Evolutionary conservation across 2,888 invertebrate genomes (phyloP), one percentile per base, ranked within the genome.

Genomic region (Fragum whitleyi): DNA sequence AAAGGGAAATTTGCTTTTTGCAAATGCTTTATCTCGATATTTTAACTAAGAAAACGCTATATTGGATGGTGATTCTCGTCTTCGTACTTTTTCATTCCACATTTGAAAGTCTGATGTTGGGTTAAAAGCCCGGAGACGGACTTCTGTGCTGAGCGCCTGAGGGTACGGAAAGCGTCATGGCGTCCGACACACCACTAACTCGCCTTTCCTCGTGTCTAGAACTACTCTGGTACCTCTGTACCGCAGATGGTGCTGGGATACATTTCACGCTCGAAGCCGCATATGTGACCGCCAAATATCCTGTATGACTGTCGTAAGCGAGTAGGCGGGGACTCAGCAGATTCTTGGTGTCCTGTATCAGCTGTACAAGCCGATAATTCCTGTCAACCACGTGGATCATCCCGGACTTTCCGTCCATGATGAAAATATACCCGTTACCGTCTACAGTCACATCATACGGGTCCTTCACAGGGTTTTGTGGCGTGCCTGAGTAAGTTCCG

Each of bases 391-490:
- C 71, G 55, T 81, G 81, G 21, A 81, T 55, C 19, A 53, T n/a
- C 2, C 77, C 77, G 1, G 77, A 55, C 51, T 70, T 74, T 2
- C 81, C 81, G 29, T 81, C 74, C 62, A 81, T 42, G 5, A 81
- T 53, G 26, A 74, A 81, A 11, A 81, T 74, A 29, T 74, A 73
- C 1, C 74, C 77, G 9, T 28, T 32, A n/a, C 51, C 42, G 26
- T 81, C 81, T 0, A 74, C 26, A 7, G 74, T 65, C 1, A 81
- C 42, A 39, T 51, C 81, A n/a, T 70, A 81, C 1, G 77, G 81
- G 29, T 77, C 69, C 0, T 21, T 19, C n/a, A 81, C 32, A 2
- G 74, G 74, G 6, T 74, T 29, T 23, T 69, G 74, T 0, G 9
- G 9, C 19, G 70, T 70, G 0, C 81, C 81, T 9, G 16, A 26